Percentiles rank a stretch among this genome's conserved stretches.
These are phyloP conservation scores for Glaucidium brasilianum DNA, from an alignment of 2,113 vertebrate genomes.

Conservation along the genomic window DNA sequence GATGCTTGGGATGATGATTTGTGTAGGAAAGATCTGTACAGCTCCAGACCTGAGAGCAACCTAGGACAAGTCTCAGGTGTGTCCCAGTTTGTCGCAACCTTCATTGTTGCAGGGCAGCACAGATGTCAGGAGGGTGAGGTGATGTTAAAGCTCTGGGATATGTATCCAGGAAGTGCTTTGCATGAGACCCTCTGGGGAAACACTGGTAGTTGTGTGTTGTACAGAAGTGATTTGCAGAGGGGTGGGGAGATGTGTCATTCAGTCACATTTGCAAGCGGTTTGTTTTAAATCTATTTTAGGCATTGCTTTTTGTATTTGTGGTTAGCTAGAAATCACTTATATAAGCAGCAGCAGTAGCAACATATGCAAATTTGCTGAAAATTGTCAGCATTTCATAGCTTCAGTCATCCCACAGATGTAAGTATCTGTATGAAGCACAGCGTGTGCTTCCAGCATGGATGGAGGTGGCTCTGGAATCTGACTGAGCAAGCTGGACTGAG, in stretches of 20 bases:
- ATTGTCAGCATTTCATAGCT: slow-evolving; percentile 65
- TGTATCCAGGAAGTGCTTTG: neutral
- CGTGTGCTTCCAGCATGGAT: slow-evolving; percentile 33
- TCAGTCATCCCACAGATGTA: slow-evolving; percentile 55
- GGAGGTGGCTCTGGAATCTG: slow-evolving; percentile 52
- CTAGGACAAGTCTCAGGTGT: neutral
- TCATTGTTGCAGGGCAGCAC: neutral
- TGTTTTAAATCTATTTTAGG: slow-evolving; percentile 25
- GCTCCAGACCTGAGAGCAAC: neutral
- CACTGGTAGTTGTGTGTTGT: neutral
- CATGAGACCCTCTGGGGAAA: neutral
- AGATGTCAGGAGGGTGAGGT: neutral
- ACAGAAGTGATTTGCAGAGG: neutral
- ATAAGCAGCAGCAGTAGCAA: slow-evolving; percentile 61
- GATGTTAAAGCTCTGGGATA: neutral
- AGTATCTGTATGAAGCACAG: slow-evolving; percentile 39
- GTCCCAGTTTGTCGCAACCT: neutral
- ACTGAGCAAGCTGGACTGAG: neutral
- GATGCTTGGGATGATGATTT: neutral
- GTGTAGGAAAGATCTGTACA: neutral
- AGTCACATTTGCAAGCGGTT: slow-evolving; percentile 2
- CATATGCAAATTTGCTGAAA: slow-evolving; percentile 56
- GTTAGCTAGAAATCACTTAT: slow-evolving; percentile 52
- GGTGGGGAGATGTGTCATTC: neutral
- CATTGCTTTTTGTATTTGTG: slow-evolving; percentile 35